Base-by-base conservation (phyloP, 1,140 invertebrate genomes). In the Aphaenogaster floridana region DNA sequence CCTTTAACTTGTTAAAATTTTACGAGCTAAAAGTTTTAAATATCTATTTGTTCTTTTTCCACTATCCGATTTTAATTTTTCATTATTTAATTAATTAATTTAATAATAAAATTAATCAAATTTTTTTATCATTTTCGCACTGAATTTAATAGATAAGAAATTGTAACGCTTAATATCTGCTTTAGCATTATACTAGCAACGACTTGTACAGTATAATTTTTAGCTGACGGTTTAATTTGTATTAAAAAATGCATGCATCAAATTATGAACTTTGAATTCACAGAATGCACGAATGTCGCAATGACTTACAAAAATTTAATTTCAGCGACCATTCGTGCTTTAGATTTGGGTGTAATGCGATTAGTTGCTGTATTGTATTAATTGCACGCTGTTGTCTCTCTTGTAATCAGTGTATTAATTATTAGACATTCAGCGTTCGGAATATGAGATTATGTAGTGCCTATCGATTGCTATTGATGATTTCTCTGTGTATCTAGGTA, bases 391-490 rank as follows among this genome's bases (percentile, higher is more conserved):
- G 45, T 57, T 78, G 72, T 87, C 64, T 68, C 57, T 54, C 3
- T n/a, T 15, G 52, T 89, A 89, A 86, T 89, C 89, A 89, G 72
- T 36, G 88, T 59, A 54, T 78, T 90, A 90, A 89, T 86, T 68
- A 86, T 79, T 79, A 77, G 61, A 86, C 50, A 78, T 79, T 86
- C 79, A 81, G 45, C 66, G 50, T 84, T 89, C 57, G 54, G 78
- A 74, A 54, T 89, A 72, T 36, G 45, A 66, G 72, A 87, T 89
- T 78, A 79, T 21, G 17, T 59, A 6, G 1, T 28, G 39, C 8
- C n/a, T 87, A 84, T 81, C 78, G 85, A 89, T 87, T 78, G 72
- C 36, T 13, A 45, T 66, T 57, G 52, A 57, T 87, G 36, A 90
- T 59, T 61, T 15, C 61, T 52, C 50, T 69, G 34, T 63, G 13